Evolutionary conservation across 2,113 vertebrate genomes (phyloP).

Genomic region (Catagonus wagneri): DNA sequence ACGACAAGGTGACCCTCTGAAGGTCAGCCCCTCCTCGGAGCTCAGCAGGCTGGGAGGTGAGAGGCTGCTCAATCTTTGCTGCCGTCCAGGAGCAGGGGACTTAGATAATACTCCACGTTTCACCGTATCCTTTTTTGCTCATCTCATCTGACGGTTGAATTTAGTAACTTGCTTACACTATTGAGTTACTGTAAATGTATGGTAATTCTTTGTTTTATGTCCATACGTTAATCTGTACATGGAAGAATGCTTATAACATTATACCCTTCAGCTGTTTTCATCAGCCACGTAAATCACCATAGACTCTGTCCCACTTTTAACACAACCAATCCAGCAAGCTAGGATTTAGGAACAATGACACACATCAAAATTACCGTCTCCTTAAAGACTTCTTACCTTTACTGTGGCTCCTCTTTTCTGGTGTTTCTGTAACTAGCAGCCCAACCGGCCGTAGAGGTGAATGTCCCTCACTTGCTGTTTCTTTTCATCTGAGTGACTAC

Average conservation of each 20-base stretch:
- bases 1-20: background rate
- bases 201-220: background rate
- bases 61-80: background rate
- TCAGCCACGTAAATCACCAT: background rate
- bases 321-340: background rate
- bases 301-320: background rate
- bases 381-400: background rate
- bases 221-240: background rate
- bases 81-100: background rate
- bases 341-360: background rate
- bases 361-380: background rate
- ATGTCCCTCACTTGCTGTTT: background rate
- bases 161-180: background rate
- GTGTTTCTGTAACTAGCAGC: background rate
- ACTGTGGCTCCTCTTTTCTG: background rate
- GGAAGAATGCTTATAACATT: background rate
- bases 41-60: fast-evolving
- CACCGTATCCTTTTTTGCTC: background rate
- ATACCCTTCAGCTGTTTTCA: background rate
- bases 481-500: background rate
- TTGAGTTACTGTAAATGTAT: background rate
- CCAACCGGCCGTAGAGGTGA: background rate
- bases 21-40: background rate
- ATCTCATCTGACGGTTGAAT: background rate
- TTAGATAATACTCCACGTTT: background rate